Evolutionary conservation across 2,797 vertebrate genomes (phyloP).

Genomic region (Hirundo rustica): DNA sequence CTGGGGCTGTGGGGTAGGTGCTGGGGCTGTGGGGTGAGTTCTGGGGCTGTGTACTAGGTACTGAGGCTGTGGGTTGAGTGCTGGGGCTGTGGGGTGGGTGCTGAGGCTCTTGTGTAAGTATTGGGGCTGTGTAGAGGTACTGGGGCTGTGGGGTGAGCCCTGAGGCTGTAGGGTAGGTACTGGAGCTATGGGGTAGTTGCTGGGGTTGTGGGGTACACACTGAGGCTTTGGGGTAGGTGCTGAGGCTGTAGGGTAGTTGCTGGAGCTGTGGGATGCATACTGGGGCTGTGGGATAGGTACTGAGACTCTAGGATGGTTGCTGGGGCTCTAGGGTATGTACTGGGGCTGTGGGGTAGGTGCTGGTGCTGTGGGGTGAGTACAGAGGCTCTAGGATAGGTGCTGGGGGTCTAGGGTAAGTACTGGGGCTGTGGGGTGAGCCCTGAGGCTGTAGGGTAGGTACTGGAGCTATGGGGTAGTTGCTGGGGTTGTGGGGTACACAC

Average conservation of each 20-base stretch:
- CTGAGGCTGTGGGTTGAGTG: not conserved
- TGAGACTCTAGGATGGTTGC: not conserved
- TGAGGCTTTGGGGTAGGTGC: not conserved
- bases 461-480: too few relatives aligned
- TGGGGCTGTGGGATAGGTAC: not conserved
- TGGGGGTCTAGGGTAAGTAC: not conserved
- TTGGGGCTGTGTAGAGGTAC: not conserved
- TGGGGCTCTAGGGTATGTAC: not conserved
- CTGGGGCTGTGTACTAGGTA: rapidly evolving
- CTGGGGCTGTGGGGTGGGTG: rapidly evolving
- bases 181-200: rapidly evolving
- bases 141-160: rapidly evolving
- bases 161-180: conserved; percentile 71
- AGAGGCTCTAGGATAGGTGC: rapidly evolving
- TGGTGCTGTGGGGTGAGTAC: not conserved
- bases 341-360: not conserved
- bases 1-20: rapidly evolving
- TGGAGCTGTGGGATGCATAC: not conserved
- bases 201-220: rapidly evolving
- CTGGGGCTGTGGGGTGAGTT: rapidly evolving
- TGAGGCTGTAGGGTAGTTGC: rapidly evolving
- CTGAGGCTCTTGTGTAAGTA: rapidly evolving
- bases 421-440: too few relatives aligned
- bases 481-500: not conserved
- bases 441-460: too few relatives aligned